Evolutionary conservation across 2,888 invertebrate species (phyloP).

Genomic region (Sinodicranocentrus sp.): DNA sequence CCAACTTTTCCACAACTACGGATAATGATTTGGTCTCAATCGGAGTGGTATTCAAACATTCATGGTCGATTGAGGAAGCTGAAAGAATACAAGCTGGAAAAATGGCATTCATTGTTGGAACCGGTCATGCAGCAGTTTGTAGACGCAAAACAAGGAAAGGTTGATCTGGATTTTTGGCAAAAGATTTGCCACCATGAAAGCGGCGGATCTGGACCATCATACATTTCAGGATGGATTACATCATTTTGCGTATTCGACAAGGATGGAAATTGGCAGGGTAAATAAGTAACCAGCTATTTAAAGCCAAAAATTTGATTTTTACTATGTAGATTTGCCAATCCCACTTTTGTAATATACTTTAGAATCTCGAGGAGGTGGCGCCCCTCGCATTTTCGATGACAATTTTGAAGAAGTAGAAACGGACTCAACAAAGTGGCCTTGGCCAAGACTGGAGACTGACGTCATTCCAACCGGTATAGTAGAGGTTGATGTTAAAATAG

Average conservation of each 20-base stretch:
- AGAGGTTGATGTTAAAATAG: constrained; percentile 60
- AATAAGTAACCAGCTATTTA: neutral
- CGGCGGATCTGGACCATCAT: constrained; percentile 47
- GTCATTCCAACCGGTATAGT: constrained; percentile 62
- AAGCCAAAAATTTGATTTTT: neutral
- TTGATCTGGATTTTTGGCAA: constrained; percentile 55
- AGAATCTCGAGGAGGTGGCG: no score
- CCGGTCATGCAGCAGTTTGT: constrained; percentile 61
- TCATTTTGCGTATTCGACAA: constrained; percentile 59
- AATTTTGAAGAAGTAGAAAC: no score
- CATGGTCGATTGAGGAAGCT: constrained; percentile 36
- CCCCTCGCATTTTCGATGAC: no score
- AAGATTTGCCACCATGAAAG: constrained; percentile 43
- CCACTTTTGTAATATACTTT: no score
- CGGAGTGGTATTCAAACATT: constrained; percentile 65
- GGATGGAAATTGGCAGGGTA: constrained; percentile 60
- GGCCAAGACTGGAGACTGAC: constrained; percentile 42
- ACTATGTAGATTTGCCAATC: neutral
- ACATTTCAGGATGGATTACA: constrained; percentile 63
- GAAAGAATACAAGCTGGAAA: constrained; percentile 45
- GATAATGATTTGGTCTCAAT: constrained; percentile 48
- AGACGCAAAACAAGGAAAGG: constrained; percentile 54
- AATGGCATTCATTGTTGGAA: constrained; percentile 50
- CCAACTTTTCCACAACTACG: constrained; percentile 59
- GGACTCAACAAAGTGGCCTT: neutral